Evolutionary conservation across 2,113 vertebrate genomes (phyloP), one percentile per base, ranked within the genome.

Genomic region (Phaetusa simplex): DNA sequence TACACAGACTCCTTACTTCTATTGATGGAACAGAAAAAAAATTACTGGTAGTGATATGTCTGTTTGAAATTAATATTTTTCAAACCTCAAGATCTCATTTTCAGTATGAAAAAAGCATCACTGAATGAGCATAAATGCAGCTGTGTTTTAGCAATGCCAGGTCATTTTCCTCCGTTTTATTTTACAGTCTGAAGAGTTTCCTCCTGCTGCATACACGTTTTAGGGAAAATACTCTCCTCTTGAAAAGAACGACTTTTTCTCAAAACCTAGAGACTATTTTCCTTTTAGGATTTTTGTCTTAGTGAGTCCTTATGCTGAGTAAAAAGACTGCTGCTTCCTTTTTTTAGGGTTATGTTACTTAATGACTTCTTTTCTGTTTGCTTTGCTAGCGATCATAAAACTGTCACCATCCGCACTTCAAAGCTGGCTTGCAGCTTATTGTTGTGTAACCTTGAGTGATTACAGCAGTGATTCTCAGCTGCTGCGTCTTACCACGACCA

Each of bases 391-490:
- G 5, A 84, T 89, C 78, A 36, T 92, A 92, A 86, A 95, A 50
- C 94, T 86, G 69, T 92, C 90, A 86, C 69, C 59, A 64, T 89
- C 73, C 30, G 65, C 74, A 69, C 77, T 94, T 92, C 86, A 89
- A 91, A 93, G 93, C 73, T 12, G 34, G 43, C 69, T 83, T 32
- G 43, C 27, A 53, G 83, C 27, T 65, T 83, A 93, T 53, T 87
- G 32, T 50, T 3, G 0, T 7, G 53, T 38, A 87, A 79, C 73
- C 43, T 26, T 32, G 50, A 56, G 70, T 12, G 56, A 82, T 56
- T 64, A 43, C 52, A 89, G 77, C 90, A 43, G 43, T 27, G 24
- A 13, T 26, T 86, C 77, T 79, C 82, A 78, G 77, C 69, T 84
- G 77, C 73, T 52, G 40, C 43, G 61, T 82, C 81, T 65, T 74